Evolutionary conservation across 2,888 invertebrate genomes (phyloP), one percentile per base, ranked within the genome.

Genomic region (Leucozona laternaria): DNA sequence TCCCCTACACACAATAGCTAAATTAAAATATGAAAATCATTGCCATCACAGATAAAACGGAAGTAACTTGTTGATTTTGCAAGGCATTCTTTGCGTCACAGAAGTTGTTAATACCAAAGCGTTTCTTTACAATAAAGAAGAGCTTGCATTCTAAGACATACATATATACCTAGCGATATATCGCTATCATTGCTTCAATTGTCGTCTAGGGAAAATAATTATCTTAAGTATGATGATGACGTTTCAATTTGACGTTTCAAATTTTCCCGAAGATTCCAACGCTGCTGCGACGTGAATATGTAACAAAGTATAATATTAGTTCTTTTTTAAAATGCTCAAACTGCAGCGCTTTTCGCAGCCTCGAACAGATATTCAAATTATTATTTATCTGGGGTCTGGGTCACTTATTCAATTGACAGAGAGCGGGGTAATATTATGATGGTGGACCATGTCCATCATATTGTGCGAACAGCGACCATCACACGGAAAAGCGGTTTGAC

Each of bases 391-490:
- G 79, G 86, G 86, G 86, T 86, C 86, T 86, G 82, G 86, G 86
- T 86, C 86, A 86, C 86, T 86, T 86, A 86, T 86, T 75, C 82
- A 86, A 86, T 86, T 86, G 71, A 79, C 58, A 60, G 48, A 45
- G 73, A 82, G 75, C 71, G 58, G 64, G 79, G 80, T 73, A 78
- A 73, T 17, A 34, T 25, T 58, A 68, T 77, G 77, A 76, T 60
- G 73, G 72, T 60, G 73, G 72, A 11, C 43, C 55, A 72, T 76
- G 68, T 73, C 20, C 72, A 81, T 73, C 4, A 22, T 13, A 13
- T 55, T 80, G 58, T 66, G 57, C 57, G 81, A 75, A n/a, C n/a
- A n/a, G n/a, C 62, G 82, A 75, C 70, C 70, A 77, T 53, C n/a
- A 28, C 8, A 57, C 62, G 37, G 79, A 70, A 53, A 64, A 57